Evolutionary conservation across 2,797 vertebrate species (phyloP).

Genomic region (Acanthopagrus latus): DNA sequence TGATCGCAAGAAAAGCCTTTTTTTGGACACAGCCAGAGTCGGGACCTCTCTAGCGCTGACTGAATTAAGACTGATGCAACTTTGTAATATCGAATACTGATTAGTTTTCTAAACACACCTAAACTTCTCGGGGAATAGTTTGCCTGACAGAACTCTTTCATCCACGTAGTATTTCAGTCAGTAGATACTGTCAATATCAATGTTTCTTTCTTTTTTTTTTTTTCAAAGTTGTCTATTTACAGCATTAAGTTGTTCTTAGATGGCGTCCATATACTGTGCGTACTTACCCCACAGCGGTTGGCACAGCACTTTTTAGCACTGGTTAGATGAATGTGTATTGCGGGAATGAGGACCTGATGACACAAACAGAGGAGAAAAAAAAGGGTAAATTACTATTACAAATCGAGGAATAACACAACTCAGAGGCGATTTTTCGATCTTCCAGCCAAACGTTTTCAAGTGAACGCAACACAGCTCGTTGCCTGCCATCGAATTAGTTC

Average conservation of each 20-base stretch:
- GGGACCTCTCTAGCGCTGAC: too few relatives aligned
- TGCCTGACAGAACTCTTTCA: too few relatives aligned
- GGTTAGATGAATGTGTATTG: constrained; percentile 86
- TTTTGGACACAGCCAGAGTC: neutral
- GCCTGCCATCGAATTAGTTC: neutral
- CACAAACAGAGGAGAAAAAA: neutral
- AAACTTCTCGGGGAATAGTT: too few relatives aligned
- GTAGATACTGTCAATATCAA: too few relatives aligned
- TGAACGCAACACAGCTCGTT: neutral
- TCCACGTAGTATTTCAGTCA: too few relatives aligned
- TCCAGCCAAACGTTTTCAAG: too few relatives aligned
- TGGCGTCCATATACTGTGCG: accelerated
- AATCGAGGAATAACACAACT: neutral
- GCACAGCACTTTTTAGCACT: constrained; percentile 81
- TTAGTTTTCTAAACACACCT: neutral
- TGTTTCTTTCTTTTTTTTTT: too few relatives aligned
- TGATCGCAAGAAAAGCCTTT: neutral
- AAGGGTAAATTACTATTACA: neutral
- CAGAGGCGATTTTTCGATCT: too few relatives aligned
- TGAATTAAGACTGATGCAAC: neutral
- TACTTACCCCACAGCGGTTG: constrained; percentile 86
- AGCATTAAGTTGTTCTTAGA: neutral
- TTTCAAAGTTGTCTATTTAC: too few relatives aligned
- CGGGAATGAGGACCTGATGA: constrained; percentile 80
- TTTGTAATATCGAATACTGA: neutral